These are phyloP conservation scores for Tursiops truncatus DNA, from an alignment of 2,113 vertebrate species.

Conservation along the genomic window DNA sequence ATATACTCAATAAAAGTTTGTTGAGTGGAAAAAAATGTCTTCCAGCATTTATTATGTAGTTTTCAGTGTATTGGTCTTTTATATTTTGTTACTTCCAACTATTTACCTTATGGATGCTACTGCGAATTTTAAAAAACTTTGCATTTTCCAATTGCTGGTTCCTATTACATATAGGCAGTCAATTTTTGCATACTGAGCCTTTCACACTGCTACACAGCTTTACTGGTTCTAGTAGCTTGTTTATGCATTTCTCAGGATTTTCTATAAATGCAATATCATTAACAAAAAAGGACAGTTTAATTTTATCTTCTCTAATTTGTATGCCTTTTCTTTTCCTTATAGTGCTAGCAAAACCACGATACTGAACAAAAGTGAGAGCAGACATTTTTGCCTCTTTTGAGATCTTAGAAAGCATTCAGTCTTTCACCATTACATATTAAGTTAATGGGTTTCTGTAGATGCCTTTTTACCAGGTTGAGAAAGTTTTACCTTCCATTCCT, in stretches of 20 bases:
- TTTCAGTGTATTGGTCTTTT: not conserved
- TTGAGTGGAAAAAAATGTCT: not conserved
- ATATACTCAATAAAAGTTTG: not conserved
- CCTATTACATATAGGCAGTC: not conserved
- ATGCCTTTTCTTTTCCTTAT: not conserved
- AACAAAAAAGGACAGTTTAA: not conserved
- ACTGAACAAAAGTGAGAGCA: not conserved
- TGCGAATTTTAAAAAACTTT: not conserved
- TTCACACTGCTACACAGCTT: not conserved
- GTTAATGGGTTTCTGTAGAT: not conserved
- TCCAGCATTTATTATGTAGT: not conserved
- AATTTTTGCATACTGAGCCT: not conserved
- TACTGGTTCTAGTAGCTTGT: not conserved
- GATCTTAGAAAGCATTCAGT: not conserved
- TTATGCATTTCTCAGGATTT: not conserved
- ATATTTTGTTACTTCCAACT: not conserved
- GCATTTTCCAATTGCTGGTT: not conserved
- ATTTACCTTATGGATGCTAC: not conserved
- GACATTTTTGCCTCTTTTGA: not conserved
- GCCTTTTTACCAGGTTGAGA: not conserved
- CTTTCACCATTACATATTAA: not conserved
- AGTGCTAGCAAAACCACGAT: not conserved
- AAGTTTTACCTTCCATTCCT: not conserved
- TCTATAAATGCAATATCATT: not conserved
- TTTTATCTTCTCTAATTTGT: not conserved